Conservation (phyloP, 2,797 vertebrate species). For the Coregonus suidteri region DNA sequence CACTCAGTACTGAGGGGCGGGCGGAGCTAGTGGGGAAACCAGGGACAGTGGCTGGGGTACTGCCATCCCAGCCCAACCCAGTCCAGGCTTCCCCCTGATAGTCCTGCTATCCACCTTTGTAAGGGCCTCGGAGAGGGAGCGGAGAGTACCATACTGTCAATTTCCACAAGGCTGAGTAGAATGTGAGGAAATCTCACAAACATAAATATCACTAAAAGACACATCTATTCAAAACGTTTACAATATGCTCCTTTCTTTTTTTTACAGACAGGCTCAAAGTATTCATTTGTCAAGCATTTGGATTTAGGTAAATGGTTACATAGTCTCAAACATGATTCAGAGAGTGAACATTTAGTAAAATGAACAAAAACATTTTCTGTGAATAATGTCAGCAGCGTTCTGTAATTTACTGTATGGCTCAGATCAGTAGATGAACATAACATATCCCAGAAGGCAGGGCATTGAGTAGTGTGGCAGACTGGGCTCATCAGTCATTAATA, state of each 20-base stretch:
- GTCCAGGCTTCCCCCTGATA: constrained; percentile 34
- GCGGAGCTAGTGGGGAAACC: constrained; percentile 1
- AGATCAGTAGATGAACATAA: too few relatives aligned
- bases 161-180: constrained; percentile 45
- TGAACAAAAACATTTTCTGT: too few relatives aligned
- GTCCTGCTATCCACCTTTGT: constrained; percentile 35
- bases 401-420: too few relatives aligned
- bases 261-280: too few relatives aligned
- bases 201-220: constrained; percentile 39
- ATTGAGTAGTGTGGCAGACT: constrained; percentile 6
- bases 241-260: too few relatives aligned
- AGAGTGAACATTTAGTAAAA: too few relatives aligned
- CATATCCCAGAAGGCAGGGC: too few relatives aligned
- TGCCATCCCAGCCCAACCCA: constrained; percentile 23
- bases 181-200: constrained; percentile 42
- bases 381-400: too few relatives aligned
- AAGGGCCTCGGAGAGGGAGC: constrained; percentile 32
- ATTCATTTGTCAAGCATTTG: too few relatives aligned
- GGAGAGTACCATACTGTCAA: constrained; percentile 47
- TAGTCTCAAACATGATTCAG: too few relatives aligned
- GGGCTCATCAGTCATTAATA: constrained; percentile 38
- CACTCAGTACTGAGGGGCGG: constrained; percentile 57
- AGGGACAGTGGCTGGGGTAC: constrained; percentile 37
- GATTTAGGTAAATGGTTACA: too few relatives aligned
- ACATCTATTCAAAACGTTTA: constrained; percentile 29